Base-by-base conservation (phyloP, 2,888 invertebrate species). In the Rhaphigaster nebulosa region DNA sequence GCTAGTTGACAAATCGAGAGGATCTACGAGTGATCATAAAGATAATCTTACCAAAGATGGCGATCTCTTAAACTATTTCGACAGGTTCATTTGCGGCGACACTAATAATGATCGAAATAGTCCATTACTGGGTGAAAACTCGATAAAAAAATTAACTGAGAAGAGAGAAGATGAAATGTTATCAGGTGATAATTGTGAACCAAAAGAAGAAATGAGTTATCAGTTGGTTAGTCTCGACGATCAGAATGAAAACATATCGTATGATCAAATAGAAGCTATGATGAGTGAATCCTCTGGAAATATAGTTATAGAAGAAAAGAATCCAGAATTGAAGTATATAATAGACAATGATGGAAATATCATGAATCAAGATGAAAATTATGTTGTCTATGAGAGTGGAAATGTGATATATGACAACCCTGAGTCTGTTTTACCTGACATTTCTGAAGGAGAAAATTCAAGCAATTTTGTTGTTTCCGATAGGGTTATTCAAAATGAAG, bases 61-160 rank as follows among this genome's bases (percentile, higher is more conserved):
- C 34, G 92, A 92, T 60, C 89, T 92, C 56, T 92, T 92, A 90
- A 92, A 92, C 20, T 91, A 92, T 54, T 91, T 92, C 45, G 92
- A 92, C 76, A 91, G 92, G 92, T 84, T 84, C 13, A 92, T 92
- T 23, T 92, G 92, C 89, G 91, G 91, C 20, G 90, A 91, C 12
- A 90, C 54, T 26, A 87, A 76, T 60, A 84, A 90, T 60, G 84
- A 90, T 18, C 84, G 80, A 60, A 90, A 84, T 54, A 91, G 90
- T 87, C 91, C 91, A n/a, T 87, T 92, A 38, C 50, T 91, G n/a
- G 91, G 88, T 13, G 91, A 90, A 56, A 80, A 90, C 50, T 90
- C 90, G 34, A 56, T 90, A 52, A 91, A 91, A 87, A 91, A 89
- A 70, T 54, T 89, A 52, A 45, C 45, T 23, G 90, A 87, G 29